A percentile compares a stretch with the other conserved stretches of the same genome.
These are phyloP conservation scores for Zaprionus davidi DNA, from an alignment of 1,140 invertebrate species.

Conservation along the genomic window DNA sequence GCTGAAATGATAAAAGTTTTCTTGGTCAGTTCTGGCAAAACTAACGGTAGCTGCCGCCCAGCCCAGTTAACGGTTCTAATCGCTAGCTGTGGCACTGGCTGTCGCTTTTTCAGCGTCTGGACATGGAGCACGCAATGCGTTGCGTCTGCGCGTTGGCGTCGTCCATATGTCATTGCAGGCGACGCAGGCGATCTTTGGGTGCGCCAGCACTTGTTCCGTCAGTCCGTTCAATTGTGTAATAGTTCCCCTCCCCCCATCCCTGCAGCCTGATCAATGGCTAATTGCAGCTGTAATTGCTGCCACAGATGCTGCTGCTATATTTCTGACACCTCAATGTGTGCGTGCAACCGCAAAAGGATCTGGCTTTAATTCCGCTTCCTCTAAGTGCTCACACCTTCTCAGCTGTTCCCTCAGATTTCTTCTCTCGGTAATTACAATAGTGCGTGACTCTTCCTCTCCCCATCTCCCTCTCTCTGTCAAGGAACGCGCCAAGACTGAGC, in stretches of 20 bases:
- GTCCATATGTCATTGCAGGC: conserved; percentile 47
- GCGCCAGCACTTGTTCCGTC: conserved; percentile 38
- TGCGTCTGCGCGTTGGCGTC: conserved; percentile 59
- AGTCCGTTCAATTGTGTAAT: conserved; percentile 44
- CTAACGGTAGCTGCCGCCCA: conserved; percentile 44
- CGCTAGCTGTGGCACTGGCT: background rate
- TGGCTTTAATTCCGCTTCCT: conserved; percentile 48
- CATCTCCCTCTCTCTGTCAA: conserved; percentile 19
- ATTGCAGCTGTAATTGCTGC: conserved; percentile 67
- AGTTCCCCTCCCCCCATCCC: background rate
- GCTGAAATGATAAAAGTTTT: conserved; percentile 43
- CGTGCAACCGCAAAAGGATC: conserved; percentile 59
- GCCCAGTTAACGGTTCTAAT: conserved; percentile 56
- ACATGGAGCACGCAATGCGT: conserved; percentile 35
- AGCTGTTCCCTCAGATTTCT: conserved; percentile 74
- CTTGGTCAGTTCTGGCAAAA: conserved; percentile 10
- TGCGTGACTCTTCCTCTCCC: conserved; percentile 41
- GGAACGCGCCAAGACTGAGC: conserved; percentile 58
- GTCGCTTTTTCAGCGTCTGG: conserved; percentile 54
- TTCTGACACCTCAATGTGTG: conserved; percentile 64
- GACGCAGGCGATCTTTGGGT: background rate
- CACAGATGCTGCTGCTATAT: conserved; percentile 56
- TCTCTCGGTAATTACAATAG: conserved; percentile 51
- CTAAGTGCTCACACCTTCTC: conserved; percentile 49
- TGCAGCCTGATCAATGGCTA: conserved; percentile 18